phyloP scores from a whole-genome alignment of 2,888 invertebrate species.

The Anagyrus pseudococci region DNA sequence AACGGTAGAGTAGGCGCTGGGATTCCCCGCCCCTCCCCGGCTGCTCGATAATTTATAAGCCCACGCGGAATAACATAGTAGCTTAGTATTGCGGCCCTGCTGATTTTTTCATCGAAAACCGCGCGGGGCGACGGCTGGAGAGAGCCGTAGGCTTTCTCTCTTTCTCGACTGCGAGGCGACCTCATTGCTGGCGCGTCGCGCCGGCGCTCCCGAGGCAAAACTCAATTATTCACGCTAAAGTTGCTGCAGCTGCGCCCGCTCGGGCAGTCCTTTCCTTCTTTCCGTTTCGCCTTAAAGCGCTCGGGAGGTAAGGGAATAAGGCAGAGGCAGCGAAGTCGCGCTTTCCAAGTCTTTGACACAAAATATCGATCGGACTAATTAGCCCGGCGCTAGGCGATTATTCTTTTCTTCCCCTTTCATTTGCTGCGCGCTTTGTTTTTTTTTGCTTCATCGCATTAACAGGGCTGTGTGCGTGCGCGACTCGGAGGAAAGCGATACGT shows the following conservation, averaged over 20 bases:
- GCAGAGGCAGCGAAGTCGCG: background rate
- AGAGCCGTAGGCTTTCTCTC: background rate
- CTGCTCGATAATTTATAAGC: too few species aligned
- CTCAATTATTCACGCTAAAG: conserved; percentile 25
- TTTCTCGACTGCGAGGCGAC: background rate
- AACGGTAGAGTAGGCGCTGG: too few species aligned
- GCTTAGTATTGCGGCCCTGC: too few species aligned
- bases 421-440: too few species aligned
- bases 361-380: conserved; percentile 28
- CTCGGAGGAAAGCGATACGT: too few species aligned
- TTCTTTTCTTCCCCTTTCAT: too few species aligned
- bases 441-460: too few species aligned
- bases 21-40: too few species aligned
- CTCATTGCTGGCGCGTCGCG: background rate
- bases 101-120: conserved; percentile 10
- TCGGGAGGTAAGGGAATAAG: too few species aligned
- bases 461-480: too few species aligned
- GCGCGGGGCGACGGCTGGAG: background rate
- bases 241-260: background rate
- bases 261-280: conserved; percentile 5
- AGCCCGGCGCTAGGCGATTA: conserved; percentile 12
- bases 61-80: too few species aligned
- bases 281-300: background rate
- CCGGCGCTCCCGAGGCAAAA: conserved; percentile 1
- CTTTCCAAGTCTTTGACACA: conserved; percentile 10